Evolutionary conservation across 1,140 invertebrate genomes (phyloP), one percentile per base, ranked within the genome.

Genomic region (Drosophila sp.): DNA sequence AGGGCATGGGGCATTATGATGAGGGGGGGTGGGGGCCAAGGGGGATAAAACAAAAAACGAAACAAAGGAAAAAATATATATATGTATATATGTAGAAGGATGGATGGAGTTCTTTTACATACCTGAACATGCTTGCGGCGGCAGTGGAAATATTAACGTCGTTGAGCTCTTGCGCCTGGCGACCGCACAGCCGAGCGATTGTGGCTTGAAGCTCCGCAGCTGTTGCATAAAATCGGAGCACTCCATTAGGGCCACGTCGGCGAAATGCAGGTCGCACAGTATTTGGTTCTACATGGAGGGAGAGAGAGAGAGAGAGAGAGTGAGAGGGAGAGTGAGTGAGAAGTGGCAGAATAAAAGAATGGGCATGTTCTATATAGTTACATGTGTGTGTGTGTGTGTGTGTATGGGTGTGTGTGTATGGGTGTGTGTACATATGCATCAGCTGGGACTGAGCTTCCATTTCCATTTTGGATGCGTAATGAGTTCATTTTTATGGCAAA

Each of bases 141-240:
- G 97, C 81, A 98, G 93, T 27, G 97, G 97, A 92, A 98, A 98
- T 90, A 98, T 98, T 77, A 98, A 94, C 3, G 97, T 98, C 40
- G 97, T 98, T 77, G 97, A 98, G 78, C 96, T 97, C 92, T 98
- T 98, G 92, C 97, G 94, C 87, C 97, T 93, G 44, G 97, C 97
- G 80, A 98, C 97, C 79, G 97, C 97, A 93, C 97, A 98, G 91
- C 97, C 97, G 91, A 98, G 94, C 89, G 96, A 97, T 94, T 98
- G 97, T 73, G 97, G 96, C 93, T 98, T 98, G 94, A 98, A 98
- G 93, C 96, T 96, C 83, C 97, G 95, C 90, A 98, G 94, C 93
- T 98, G 97, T 93, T 98, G 97, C 96, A 98, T 98, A 93, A 98
- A 98, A 94, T 98, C 97, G 66, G 96, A 97, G 93, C 96, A 97